Conservation (phyloP, 23 tunicate species). For the Ciona savignyi region DNA sequence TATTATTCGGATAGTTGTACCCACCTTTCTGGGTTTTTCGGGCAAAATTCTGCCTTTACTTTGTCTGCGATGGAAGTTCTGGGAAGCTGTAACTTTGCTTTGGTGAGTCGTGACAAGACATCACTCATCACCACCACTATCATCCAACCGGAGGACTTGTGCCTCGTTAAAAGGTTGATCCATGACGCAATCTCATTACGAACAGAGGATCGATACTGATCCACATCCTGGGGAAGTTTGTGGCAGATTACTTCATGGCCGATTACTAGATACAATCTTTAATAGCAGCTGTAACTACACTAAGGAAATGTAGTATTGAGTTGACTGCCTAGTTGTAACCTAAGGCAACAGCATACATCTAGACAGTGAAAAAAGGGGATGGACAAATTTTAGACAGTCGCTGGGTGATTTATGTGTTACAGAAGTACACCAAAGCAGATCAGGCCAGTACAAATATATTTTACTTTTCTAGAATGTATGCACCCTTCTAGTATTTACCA, state of each 20-base stretch:
- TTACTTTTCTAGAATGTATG: no score
- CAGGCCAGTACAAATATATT: no score
- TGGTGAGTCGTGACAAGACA: slow-evolving; percentile 37
- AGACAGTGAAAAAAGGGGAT: no score
- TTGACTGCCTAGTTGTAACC: no score
- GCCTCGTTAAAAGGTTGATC: slow-evolving; percentile 33
- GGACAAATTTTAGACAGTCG: no score
- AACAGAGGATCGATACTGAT: slow-evolving; percentile 47
- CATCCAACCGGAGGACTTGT: slow-evolving; percentile 56
- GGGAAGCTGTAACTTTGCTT: slow-evolving; percentile 55
- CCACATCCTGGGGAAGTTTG: slow-evolving; percentile 31
- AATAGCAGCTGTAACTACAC: no score
- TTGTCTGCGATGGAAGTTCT: slow-evolving; percentile 59
- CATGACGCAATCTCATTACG: slow-evolving; percentile 53
- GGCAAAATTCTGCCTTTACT: slow-evolving; percentile 78
- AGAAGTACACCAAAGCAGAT: no score
- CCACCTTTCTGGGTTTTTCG: slow-evolving; percentile 76
- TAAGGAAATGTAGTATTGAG: no score
- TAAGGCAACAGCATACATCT: no score
- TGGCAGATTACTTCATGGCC: neutral
- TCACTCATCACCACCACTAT: slow-evolving; percentile 67
- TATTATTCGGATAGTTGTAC: neutral
- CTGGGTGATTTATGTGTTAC: no score
- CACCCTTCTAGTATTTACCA: no score
- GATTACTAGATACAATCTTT: no score